Evolutionary conservation across 2,797 vertebrate genomes (phyloP).

Genomic region (Darevskia mixta): DNA sequence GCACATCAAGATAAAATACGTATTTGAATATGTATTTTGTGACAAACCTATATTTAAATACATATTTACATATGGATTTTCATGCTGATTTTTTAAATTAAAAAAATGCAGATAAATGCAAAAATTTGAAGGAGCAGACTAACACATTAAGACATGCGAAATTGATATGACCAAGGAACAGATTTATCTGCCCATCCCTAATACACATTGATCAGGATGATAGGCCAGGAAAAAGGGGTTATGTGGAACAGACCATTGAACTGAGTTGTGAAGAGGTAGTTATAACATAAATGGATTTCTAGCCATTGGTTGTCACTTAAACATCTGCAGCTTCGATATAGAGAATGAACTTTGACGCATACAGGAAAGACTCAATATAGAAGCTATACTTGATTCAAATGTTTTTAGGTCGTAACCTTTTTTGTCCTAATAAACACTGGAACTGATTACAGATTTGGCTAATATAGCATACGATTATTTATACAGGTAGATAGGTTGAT

Average conservation of each 20-base stretch:
- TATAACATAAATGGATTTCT: not conserved
- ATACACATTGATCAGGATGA: too few relatives aligned
- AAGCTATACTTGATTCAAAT: conserved; percentile 3
- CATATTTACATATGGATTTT: too few relatives aligned
- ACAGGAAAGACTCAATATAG: not conserved
- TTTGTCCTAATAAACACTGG: not conserved
- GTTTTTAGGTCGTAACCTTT: not conserved
- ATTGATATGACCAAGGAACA: too few relatives aligned
- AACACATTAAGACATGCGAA: too few relatives aligned
- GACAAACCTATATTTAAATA: too few relatives aligned
- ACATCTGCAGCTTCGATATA: conserved; percentile 30
- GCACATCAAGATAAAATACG: too few relatives aligned
- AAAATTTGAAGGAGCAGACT: too few relatives aligned
- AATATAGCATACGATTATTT: conserved; percentile 18
- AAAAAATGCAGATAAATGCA: too few relatives aligned
- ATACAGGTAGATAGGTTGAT: not conserved
- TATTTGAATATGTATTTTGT: too few relatives aligned
- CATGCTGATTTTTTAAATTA: too few relatives aligned
- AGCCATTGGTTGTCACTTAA: not conserved
- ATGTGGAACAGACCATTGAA: too few relatives aligned
- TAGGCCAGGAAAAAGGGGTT: not conserved
- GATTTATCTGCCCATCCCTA: too few relatives aligned
- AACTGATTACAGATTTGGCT: not conserved
- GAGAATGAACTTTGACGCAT: not conserved
- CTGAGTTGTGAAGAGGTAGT: not conserved